Conservation (phyloP, 2,113 vertebrate genomes). For the Psilopogon haemacephalus region DNA sequence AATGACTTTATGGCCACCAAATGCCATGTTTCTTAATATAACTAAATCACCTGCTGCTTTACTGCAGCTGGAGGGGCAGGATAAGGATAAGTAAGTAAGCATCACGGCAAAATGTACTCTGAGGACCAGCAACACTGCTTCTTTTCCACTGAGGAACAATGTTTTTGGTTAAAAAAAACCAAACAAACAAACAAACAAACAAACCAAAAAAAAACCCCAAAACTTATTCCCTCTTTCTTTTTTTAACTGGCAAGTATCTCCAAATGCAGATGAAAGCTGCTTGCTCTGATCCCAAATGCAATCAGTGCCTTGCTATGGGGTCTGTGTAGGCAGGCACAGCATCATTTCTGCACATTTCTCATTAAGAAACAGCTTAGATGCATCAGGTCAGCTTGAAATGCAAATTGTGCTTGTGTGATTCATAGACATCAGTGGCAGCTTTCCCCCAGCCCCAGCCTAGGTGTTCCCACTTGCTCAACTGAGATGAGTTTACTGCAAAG, state of each 20-base stretch:
- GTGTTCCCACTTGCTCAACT: slow-evolving; percentile 1
- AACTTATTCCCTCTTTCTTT: neutral
- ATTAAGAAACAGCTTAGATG: slow-evolving; percentile 11
- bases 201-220: neutral
- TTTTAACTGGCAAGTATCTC: neutral
- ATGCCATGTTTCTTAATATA: neutral
- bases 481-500: neutral
- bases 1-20: neutral
- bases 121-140: neutral
- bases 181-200: no score
- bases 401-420: neutral
- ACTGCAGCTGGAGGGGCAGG: neutral
- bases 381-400: slow-evolving; percentile 30
- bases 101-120: neutral
- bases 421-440: neutral
- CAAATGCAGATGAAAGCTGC: neutral
- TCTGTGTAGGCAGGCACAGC: neutral
- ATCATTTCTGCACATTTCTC: slow-evolving; percentile 1
- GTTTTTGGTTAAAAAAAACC: neutral
- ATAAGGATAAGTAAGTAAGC: neutral
- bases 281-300: neutral
- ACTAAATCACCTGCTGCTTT: neutral
- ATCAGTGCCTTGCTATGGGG: neutral
- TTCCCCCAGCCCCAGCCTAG: neutral
- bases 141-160: neutral